phyloP scores from a whole-genome alignment of 2,797 vertebrate genomes.

The Danio jaintianensis region DNA sequence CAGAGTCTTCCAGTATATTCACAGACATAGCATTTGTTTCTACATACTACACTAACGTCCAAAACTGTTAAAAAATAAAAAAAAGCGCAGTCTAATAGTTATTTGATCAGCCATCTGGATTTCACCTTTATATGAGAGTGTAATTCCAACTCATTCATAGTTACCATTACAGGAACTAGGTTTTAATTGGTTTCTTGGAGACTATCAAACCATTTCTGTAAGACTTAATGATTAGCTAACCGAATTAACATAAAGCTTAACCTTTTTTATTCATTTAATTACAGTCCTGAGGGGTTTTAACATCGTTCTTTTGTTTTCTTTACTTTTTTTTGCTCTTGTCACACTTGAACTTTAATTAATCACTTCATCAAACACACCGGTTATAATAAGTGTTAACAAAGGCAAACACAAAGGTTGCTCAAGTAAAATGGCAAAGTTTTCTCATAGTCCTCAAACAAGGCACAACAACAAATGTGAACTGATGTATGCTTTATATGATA shows the following conservation, averaged over 20 bases:
- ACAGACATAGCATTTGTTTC: neutral
- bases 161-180: neutral
- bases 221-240: neutral
- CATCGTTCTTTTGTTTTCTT: too few relatives aligned
- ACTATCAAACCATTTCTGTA: neutral
- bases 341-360: neutral
- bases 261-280: constrained; percentile 19
- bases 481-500: too few relatives aligned
- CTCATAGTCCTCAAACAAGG: neutral
- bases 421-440: neutral
- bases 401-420: neutral
- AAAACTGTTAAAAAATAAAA: too few relatives aligned
- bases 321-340: neutral
- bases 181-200: neutral
- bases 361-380: neutral
- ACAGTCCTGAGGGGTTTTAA: neutral
- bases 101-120: neutral
- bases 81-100: neutral
- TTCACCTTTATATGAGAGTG: neutral
- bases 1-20: neutral
- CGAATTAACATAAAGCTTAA: neutral
- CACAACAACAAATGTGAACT: neutral
- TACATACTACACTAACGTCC: too few relatives aligned
- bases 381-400: neutral
- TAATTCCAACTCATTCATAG: neutral